These are phyloP conservation scores for Phenganax subtilis DNA, from an alignment of 92 coral and sea anemone genomes.

Conservation along the genomic window DNA sequence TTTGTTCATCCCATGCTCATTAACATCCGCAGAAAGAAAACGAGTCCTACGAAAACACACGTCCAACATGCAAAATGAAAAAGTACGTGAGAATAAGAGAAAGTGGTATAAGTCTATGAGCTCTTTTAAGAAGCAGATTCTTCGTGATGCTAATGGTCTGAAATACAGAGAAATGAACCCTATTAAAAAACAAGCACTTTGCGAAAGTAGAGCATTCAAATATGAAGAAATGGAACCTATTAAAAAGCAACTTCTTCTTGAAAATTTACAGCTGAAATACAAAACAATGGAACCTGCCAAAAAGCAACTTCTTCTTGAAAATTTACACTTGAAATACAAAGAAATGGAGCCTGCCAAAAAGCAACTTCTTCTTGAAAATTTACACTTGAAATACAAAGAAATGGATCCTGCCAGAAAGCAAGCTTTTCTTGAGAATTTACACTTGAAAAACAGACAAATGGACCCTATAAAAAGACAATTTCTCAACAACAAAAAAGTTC, in stretches of 20 bases:
- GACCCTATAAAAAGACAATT: constrained; percentile 25
- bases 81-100: too few species aligned
- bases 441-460: constrained; percentile 5
- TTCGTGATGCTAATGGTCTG: too few species aligned
- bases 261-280: background rate
- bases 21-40: constrained; percentile 49
- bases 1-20: constrained; percentile 40
- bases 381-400: background rate
- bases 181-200: too few species aligned
- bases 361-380: background rate
- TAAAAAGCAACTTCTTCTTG: background rate
- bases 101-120: too few species aligned
- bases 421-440: background rate
- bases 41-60: constrained; percentile 49
- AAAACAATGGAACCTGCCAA: background rate
- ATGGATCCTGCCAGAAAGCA: background rate
- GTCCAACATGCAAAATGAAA: constrained; percentile 36
- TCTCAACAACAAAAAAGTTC: too few species aligned
- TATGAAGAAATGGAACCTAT: constrained; percentile 2
- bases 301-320: background rate
- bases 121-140: too few species aligned
- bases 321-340: background rate
- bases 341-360: background rate
- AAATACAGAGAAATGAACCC: too few species aligned
- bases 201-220: too few species aligned